Evolutionary conservation across 92 coral and sea anemone genomes (phyloP).

Genomic region (Porites divaricata): DNA sequence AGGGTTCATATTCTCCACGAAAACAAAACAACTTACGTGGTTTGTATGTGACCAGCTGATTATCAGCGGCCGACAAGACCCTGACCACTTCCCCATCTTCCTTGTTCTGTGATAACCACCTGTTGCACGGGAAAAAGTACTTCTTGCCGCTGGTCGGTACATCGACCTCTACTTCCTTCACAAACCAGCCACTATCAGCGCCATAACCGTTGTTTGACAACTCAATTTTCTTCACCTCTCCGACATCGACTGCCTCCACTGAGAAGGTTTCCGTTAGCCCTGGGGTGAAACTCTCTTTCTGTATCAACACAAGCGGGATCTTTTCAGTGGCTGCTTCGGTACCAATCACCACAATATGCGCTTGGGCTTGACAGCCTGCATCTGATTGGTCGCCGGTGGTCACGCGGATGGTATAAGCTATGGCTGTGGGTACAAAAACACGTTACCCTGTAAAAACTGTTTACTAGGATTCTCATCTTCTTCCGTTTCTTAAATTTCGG

Average conservation of each 20-base stretch:
- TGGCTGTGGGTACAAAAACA: constrained; percentile 49
- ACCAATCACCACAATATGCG: constrained; percentile 90
- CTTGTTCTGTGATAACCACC: constrained; percentile 93
- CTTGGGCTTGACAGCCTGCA: constrained; percentile 93
- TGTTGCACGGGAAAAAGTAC: constrained; percentile 92
- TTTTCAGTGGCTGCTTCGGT: constrained; percentile 87
- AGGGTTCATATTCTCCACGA: background rate
- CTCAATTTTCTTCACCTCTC: constrained; percentile 71
- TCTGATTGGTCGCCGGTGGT: constrained; percentile 93
- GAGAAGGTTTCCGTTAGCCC: constrained; percentile 94
- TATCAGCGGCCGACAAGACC: constrained; percentile 79
- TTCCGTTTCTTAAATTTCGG: too few relatives aligned
- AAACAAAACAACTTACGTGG: constrained; percentile 81
- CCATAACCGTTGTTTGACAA: constrained; percentile 82
- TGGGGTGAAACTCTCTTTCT: constrained; percentile 81
- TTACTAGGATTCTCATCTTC: too few relatives aligned
- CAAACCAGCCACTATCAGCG: constrained; percentile 85
- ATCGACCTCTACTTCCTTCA: constrained; percentile 93
- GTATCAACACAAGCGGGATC: constrained; percentile 81
- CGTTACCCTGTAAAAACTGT: background rate
- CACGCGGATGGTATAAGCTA: constrained; percentile 93
- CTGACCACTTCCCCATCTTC: constrained; percentile 89
- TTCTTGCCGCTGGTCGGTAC: constrained; percentile 95
- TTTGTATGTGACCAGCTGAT: constrained; percentile 86
- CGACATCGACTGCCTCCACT: constrained; percentile 91